Conservation (phyloP, 2,888 invertebrate genomes). For the Nudaria mundana region DNA sequence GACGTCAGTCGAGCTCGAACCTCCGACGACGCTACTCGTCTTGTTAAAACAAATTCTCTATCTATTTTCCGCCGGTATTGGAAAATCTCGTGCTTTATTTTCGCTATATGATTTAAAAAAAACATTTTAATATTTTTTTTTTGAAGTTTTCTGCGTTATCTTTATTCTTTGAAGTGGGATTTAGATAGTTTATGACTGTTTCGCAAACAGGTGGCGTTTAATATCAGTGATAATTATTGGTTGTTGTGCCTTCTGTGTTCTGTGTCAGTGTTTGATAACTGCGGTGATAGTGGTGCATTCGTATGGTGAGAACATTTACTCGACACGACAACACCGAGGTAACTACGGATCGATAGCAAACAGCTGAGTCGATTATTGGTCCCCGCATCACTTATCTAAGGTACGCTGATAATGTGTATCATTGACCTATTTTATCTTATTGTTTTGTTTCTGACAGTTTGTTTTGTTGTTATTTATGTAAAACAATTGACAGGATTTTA, state of each 20-base stretch:
- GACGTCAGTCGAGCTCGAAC: slow-evolving; percentile 68
- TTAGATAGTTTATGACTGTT: slow-evolving; percentile 27
- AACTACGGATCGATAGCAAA: slow-evolving; percentile 63
- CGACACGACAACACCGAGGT: slow-evolving; percentile 30
- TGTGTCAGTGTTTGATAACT: slow-evolving; percentile 51
- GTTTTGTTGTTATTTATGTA: no score
- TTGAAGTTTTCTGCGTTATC: slow-evolving; percentile 16
- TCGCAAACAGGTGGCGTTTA: slow-evolving; percentile 63
- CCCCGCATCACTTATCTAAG: slow-evolving; percentile 56
- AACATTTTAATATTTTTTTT: slow-evolving; percentile 21
- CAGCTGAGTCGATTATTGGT: slow-evolving; percentile 61
- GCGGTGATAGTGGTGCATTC: slow-evolving; percentile 51
- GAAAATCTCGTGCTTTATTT: slow-evolving; percentile 35
- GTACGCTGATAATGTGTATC: slow-evolving; percentile 45
- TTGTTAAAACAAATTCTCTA: slow-evolving; percentile 13
- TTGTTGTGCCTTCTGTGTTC: slow-evolving; percentile 51
- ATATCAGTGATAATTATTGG: slow-evolving; percentile 60
- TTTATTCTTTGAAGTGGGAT: slow-evolving; percentile 30
- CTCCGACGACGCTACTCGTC: slow-evolving; percentile 41
- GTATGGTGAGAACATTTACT: slow-evolving; percentile 45
- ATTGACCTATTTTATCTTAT: slow-evolving; percentile 40
- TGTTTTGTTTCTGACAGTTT: no score
- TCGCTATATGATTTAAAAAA: slow-evolving; percentile 26
- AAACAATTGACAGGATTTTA: no score
- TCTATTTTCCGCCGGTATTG: slow-evolving; percentile 40